Evolutionary conservation across 2,113 vertebrate genomes (phyloP).

Genomic region (Gallinago jamesoni): DNA sequence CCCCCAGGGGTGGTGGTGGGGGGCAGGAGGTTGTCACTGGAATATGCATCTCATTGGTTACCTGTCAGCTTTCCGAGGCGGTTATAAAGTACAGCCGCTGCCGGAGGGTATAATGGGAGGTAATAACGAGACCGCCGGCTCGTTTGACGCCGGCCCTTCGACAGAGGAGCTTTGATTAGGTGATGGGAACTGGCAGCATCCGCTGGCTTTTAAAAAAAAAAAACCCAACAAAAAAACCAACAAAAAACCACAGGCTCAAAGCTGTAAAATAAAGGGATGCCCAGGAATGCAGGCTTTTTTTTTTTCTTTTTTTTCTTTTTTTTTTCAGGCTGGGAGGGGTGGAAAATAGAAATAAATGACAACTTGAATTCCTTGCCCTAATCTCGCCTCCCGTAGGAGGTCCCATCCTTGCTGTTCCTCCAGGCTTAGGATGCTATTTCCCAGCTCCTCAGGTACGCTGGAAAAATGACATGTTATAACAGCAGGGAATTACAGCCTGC

Average conservation of each 20-base stretch:
- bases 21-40: neutral
- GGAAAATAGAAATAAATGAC: neutral
- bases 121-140: conserved; percentile 7
- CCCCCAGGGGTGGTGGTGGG: too few species aligned
- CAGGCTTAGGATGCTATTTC: neutral
- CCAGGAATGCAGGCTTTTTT: neutral
- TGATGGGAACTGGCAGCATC: conserved; percentile 39
- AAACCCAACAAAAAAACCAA: neutral
- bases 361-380: neutral
- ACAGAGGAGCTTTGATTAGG: conserved; percentile 40
- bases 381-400: neutral
- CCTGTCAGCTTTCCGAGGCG: conserved; percentile 56
- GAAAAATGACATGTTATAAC: neutral
- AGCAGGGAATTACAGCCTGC: neutral
- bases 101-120: conserved; percentile 41
- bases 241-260: neutral
- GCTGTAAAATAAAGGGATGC: neutral
- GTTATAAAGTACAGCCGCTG: conserved; percentile 15
- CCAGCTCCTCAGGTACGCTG: neutral
- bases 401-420: neutral
- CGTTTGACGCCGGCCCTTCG: neutral
- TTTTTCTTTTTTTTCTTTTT: neutral
- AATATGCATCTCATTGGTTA: conserved; percentile 65
- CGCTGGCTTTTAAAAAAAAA: neutral
- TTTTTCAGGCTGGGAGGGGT: neutral